Evolutionary conservation across 2,113 vertebrate species (phyloP).

Genomic region (Reinhardtius hippoglossoides): DNA sequence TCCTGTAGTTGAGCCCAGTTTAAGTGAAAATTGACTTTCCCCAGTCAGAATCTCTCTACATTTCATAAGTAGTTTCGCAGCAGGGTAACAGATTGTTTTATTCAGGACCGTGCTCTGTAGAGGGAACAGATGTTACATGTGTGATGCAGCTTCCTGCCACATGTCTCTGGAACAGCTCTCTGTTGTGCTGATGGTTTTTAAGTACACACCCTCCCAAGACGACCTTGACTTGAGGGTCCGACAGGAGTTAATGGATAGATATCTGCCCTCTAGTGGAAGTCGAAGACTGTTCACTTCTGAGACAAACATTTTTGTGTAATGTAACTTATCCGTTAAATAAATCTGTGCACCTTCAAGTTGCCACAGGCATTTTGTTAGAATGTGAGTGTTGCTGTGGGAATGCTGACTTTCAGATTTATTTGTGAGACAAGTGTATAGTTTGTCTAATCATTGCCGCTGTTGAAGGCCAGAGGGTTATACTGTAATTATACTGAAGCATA

Average conservation of each 20-base stretch:
- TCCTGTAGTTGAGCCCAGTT: not conserved
- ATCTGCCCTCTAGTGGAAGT: not conserved
- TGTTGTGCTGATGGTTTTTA: not conserved
- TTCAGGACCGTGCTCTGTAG: not conserved
- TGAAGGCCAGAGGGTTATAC: slow-evolving; percentile 9
- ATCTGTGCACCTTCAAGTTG: not conserved
- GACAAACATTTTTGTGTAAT: not conserved
- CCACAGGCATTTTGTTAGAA: slow-evolving; percentile 9
- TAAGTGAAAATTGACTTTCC: not conserved
- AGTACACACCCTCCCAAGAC: not conserved
- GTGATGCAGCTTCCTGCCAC: slow-evolving; percentile 32
- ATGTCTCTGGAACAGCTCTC: slow-evolving; percentile 6
- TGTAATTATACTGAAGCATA: slow-evolving; percentile 11
- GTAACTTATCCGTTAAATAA: not conserved
- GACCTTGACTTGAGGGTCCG: not conserved
- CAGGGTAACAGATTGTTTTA: slow-evolving; percentile 24
- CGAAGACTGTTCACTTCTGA: not conserved
- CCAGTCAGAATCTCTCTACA: slow-evolving; percentile 2
- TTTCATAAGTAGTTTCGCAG: slow-evolving; percentile 17
- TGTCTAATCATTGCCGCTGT: slow-evolving; percentile 28
- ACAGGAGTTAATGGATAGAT: not conserved
- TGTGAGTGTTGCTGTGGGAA: not conserved
- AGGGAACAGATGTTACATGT: slow-evolving; percentile 42
- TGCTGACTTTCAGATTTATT: slow-evolving; percentile 16
- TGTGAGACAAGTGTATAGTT: slow-evolving; percentile 7